Evolutionary conservation across 2,113 vertebrate genomes (phyloP), one percentile per base, ranked within the genome.

Genomic region (Lathamus discolor): DNA sequence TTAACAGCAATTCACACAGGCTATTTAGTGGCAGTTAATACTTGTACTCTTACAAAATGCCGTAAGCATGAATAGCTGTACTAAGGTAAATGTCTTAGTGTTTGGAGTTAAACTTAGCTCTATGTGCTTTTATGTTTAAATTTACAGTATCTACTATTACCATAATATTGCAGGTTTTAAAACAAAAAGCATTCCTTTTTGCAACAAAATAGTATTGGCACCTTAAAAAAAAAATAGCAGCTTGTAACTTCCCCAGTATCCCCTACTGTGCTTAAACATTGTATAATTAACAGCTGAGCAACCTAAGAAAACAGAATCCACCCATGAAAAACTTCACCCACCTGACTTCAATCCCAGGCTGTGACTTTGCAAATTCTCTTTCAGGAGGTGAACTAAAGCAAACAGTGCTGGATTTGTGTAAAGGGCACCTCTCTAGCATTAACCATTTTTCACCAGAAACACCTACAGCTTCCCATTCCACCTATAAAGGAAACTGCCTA

Each of bases 391-490:
- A 95, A 97, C 69, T 67, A 88, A 78, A 94, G 72, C 0, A 0
- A 91, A 63, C 4, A 5, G 55, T 52, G 49, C n/a, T 88, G 89
- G 61, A 92, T 95, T 94, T 96, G 96, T 94, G 92, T 88, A 94
- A 97, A 97, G 96, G 96, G 89, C 96, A 93, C 66, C 84, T 94
- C 95, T 92, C 72, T 31, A 89, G 64, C 69, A 81, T 69, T 85
- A 95, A 95, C 97, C 96, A 94, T 97, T 97, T 94, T 97, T 97
- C 97, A 97, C 93, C 92, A 96, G 92, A 96, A 97, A 96, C 84
- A 94, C 86, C 83, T 92, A 94, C 92, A 86, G 95, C 92, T 98
- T 97, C 91, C 79, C 69, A 95, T 94, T 93, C 89, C 64, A 88
- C 92, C 93, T 96, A 94, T 91, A 93, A 95, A 97, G 86, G 97